Base-by-base conservation (phyloP, 64 coral and sea anemone species). In the Dendrophyllia cribrosa region DNA sequence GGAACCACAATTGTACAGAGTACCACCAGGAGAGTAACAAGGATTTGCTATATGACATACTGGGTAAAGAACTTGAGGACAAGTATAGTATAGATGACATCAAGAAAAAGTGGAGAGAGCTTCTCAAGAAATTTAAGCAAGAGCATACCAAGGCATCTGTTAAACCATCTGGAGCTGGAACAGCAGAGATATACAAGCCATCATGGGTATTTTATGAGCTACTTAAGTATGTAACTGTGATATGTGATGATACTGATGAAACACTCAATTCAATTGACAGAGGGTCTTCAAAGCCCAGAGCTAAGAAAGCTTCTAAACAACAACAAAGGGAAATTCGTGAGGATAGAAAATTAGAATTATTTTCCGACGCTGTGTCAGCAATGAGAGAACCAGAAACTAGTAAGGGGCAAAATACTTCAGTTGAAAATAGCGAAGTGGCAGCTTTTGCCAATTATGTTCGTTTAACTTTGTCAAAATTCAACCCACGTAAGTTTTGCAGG, bases 211-310 rank as follows among this genome's bases (percentile, higher is more conserved):
- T 79, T 79, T 79, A 79, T 77, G 74, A 77, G 46, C 74, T 25
- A 26, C 46, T 77, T 45, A 34, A 52, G 74, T 77, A 25, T 77
- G 76, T 79, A 59, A 59, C 51, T 79, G 76, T 79, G 51, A 26
- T 79, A 21, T 55, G 76, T 79, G 49, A 79, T 79, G 76, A 79
- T 55, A 79, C 76, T 79, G 47, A 79, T 53, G 49, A 79, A 79
- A 78, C 75, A 7, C 5, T 26, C 19, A 13, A 55, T 79, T 79
- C 76, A 23, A 23, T 79, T 10, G n/a, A n/a, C n/a, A 79, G 46
- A 79, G 4, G 24, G 47, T 3, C 47, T 1, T 23, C 51, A 79
- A n/a, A 48, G 47, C 46, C 75, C 22, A 78, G 22, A 78, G 13
- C 46, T 20, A 78, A 51, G 47, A 78, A 78, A 78, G 11, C 22